These are phyloP conservation scores for Denticeps clupeoides DNA, from an alignment of 2,797 vertebrate genomes.

Conservation along the genomic window DNA sequence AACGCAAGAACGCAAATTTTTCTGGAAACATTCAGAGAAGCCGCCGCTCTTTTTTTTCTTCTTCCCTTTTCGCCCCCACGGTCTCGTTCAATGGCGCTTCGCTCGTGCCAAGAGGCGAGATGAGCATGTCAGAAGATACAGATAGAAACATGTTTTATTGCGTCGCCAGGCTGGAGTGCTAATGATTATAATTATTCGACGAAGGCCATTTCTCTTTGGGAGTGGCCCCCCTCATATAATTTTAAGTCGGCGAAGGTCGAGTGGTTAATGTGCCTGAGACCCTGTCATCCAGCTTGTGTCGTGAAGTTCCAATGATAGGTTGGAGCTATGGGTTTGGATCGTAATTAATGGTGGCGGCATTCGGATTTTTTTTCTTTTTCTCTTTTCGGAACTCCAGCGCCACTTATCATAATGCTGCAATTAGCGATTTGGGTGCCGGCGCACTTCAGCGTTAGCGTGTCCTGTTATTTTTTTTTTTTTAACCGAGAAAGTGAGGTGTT, in stretches of 20 bases:
- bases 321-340: conserved; percentile 41
- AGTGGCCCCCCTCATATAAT: conserved; percentile 33
- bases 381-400: conserved; percentile 21
- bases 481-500: too few species aligned
- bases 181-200: conserved; percentile 53
- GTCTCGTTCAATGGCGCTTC: conserved; percentile 48
- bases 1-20: conserved; percentile 31
- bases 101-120: conserved; percentile 43
- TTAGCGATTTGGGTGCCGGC: conserved; percentile 27
- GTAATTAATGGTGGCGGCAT: conserved; percentile 31
- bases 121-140: conserved; percentile 53
- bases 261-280: conserved; percentile 47
- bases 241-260: conserved; percentile 38
- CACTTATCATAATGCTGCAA: conserved; percentile 27
- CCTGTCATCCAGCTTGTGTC: conserved; percentile 36
- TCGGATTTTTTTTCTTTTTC: conserved; percentile 1
- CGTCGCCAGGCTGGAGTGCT: conserved; percentile 35
- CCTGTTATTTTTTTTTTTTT: neutral
- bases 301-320: conserved; percentile 42
- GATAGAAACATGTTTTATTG: conserved; percentile 60
- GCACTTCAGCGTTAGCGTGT: conserved; percentile 12
- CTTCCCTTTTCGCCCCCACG: too few species aligned
- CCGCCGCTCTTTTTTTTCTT: conserved; percentile 37
- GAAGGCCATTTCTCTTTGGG: conserved; percentile 44
- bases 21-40: conserved; percentile 57